Base-by-base conservation (phyloP, 2,797 vertebrate species). In the Saxicola maurus region DNA sequence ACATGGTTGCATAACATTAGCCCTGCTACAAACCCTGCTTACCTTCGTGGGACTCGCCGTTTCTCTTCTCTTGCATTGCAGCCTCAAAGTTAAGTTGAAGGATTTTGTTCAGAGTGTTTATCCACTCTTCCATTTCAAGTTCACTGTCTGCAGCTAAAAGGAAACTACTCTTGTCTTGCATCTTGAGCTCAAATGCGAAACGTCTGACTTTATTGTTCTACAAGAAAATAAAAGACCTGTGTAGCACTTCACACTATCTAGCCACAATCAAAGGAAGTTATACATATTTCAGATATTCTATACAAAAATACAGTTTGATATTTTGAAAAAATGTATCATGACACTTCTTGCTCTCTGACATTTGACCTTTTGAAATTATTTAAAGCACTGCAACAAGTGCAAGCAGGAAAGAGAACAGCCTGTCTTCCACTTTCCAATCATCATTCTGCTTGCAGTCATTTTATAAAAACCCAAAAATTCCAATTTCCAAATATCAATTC, bases 131-230 rank as follows among this genome's bases (percentile, higher is more conserved):
- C 99, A 99, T 99, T 96, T 99, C 99, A 2, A 92, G 93, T 69
- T 99, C 99, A 13, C 98, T 98, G 90, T 99, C 99, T 10, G 99
- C 98, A 20, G 99, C 99, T 96, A 99, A 95, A 87, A 99, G 98
- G 94, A 99, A 99, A 33, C 98, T 99, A 95, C 99, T 99, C 95
- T 99, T 99, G 86, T 99, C 99, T 95, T 99, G 99, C 99, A 99
- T 99, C 97, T 99, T 99, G 82, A 99, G 98, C 96, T 99, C 99
- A 81, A 99, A 99, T 10, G 98, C 99, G 85, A 99, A 99, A 16
- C 99, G 98, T 25, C 99, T 97, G 91, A 99, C 98, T 97, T 98
- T 99, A 94, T 98, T 98, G 96, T 99, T 99, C 99, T 99, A 67
- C 35, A 97, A 96, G 37, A 68, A 77, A 87, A 94, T 65, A 74